Percentiles rank a stretch among this genome's conserved stretches.
These are phyloP conservation scores for Dryocosmus kuriphilus DNA, from an alignment of 2,888 invertebrate species.

Conservation along the genomic window DNA sequence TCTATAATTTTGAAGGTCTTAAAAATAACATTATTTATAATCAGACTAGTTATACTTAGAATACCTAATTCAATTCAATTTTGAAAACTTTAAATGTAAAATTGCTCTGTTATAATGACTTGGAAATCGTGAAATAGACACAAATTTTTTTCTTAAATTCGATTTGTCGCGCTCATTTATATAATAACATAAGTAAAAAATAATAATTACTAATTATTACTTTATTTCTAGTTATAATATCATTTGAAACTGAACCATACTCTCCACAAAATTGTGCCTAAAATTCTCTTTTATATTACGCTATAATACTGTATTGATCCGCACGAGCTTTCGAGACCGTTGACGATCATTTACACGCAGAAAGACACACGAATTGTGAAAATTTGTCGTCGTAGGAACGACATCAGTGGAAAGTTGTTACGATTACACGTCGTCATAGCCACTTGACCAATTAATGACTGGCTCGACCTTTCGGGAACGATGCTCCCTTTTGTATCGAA, in stretches of 20 bases:
- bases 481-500: slow-evolving; percentile 24
- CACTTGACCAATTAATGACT: slow-evolving; percentile 40
- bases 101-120: too few species aligned
- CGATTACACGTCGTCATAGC: slow-evolving; percentile 32
- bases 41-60: too few species aligned
- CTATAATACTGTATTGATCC: not conserved
- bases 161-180: too few species aligned
- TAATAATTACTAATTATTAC: not conserved
- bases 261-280: not conserved
- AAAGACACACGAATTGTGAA: not conserved
- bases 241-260: not conserved
- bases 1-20: too few species aligned
- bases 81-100: too few species aligned
- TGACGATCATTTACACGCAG: not conserved
- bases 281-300: not conserved
- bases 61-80: too few species aligned
- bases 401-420: slow-evolving; percentile 22
- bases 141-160: too few species aligned
- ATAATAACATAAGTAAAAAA: too few species aligned
- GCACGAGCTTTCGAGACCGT: not conserved
- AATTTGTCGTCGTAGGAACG: slow-evolving; percentile 12
- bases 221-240: not conserved
- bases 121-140: too few species aligned
- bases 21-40: too few species aligned
- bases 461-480: slow-evolving; percentile 25